Percentiles rank a stretch among this genome's conserved stretches.
phyloP scores from a whole-genome alignment of 1,140 invertebrate genomes.

The silkworm (Bombyx mori) region ASM3026992v2 NC_085110.1:12969001-12969500 shows the following conservation, averaged over 20 bases:
- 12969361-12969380: no score
- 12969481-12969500: conserved; percentile 96
- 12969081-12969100: conserved; percentile 83
- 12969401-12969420: no score
- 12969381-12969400: no score
- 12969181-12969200: conserved; percentile 74
- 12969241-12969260: not conserved
- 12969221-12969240: not conserved
- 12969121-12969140: conserved; percentile 96
- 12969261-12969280: no score
- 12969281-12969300: no score
- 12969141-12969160: conserved; percentile 95
- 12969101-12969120: conserved; percentile 96
- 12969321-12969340: no score
- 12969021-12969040: no score
- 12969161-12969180: conserved; percentile 90
- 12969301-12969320: no score
- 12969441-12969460: conserved; percentile 65
- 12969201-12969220: not conserved
- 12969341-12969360: no score
- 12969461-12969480: conserved; percentile 88
- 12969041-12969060: no score
- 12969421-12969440: no score
- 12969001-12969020: no score
- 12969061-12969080: conserved; percentile 72